phyloP scores from a whole-genome alignment of 2,797 vertebrate species.

The Cottoperca gobio region DNA sequence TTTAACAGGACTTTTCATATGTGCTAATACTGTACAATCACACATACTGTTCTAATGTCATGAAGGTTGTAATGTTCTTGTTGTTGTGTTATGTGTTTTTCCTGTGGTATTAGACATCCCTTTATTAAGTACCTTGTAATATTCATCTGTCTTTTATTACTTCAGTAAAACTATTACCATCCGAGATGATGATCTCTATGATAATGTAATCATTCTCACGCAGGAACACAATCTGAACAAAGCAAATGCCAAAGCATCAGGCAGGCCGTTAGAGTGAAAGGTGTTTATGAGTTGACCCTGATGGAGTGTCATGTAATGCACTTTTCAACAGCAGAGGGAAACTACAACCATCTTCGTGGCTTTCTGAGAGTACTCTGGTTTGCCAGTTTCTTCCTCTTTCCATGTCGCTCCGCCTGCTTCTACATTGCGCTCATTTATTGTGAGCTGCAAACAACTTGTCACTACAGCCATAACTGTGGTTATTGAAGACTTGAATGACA shows the following conservation, averaged over 20 bases:
- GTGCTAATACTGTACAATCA: not conserved
- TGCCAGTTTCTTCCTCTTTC: not conserved
- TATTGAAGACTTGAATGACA: not conserved
- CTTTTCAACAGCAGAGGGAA: conserved; percentile 21
- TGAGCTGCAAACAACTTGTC: not conserved
- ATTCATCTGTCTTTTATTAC: not conserved
- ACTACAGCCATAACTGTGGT: not conserved
- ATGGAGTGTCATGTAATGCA: conserved; percentile 4
- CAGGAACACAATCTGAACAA: conserved; percentile 6
- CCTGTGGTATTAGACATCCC: not conserved
- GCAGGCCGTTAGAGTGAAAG: not conserved
- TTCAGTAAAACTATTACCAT: not conserved
- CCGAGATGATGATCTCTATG: conserved; percentile 3
- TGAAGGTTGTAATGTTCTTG: not conserved
- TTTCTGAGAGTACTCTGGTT: not conserved
- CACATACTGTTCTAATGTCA: not conserved
- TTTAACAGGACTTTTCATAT: not conserved
- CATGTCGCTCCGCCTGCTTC: not conserved
- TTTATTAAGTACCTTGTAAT: not conserved
- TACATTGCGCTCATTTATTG: not conserved
- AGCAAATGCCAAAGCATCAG: conserved; percentile 1
- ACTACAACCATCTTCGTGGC: not conserved
- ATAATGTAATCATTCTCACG: not conserved
- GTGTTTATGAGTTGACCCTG: conserved; percentile 1
- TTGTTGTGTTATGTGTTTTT: not conserved